These are phyloP conservation scores for Sthenelais limicola DNA, from an alignment of 2,888 invertebrate genomes.

Conservation along the genomic window DNA sequence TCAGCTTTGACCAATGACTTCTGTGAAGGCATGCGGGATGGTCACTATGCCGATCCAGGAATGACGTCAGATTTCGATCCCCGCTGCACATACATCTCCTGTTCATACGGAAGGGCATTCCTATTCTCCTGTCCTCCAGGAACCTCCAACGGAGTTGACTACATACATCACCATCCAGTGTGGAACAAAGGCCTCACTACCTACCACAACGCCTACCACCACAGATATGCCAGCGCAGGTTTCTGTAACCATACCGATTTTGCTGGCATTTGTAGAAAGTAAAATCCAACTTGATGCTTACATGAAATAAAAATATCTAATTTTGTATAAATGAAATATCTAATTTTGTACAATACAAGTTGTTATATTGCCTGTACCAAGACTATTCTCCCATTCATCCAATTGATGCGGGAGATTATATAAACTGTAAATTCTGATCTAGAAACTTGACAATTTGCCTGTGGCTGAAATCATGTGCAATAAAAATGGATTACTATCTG, in stretches of 20 bases:
- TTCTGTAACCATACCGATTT: not conserved
- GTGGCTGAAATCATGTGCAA: too few species aligned
- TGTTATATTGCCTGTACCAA: too few species aligned
- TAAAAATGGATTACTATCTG: too few species aligned
- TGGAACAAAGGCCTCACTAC: not conserved
- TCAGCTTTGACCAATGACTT: not conserved
- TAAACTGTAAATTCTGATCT: too few species aligned
- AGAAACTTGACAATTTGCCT: too few species aligned
- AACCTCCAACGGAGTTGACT: not conserved
- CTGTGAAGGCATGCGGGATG: constrained; percentile 12
- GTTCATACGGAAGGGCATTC: not conserved
- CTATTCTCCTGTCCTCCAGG: constrained; percentile 11
- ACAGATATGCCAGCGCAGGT: not conserved
- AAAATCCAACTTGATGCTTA: not conserved
- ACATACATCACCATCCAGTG: constrained; percentile 13
- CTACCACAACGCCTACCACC: not conserved
- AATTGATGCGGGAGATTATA: too few species aligned
- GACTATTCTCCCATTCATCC: too few species aligned
- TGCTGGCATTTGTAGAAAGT: not conserved
- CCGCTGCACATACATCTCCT: constrained; percentile 22
- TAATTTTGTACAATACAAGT: not conserved
- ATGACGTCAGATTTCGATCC: constrained; percentile 9
- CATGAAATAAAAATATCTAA: not conserved
- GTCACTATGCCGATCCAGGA: constrained; percentile 31
- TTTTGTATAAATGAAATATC: not conserved